Conservation (phyloP, 2,797 vertebrate genomes). For the Oryzias sinensis region DNA sequence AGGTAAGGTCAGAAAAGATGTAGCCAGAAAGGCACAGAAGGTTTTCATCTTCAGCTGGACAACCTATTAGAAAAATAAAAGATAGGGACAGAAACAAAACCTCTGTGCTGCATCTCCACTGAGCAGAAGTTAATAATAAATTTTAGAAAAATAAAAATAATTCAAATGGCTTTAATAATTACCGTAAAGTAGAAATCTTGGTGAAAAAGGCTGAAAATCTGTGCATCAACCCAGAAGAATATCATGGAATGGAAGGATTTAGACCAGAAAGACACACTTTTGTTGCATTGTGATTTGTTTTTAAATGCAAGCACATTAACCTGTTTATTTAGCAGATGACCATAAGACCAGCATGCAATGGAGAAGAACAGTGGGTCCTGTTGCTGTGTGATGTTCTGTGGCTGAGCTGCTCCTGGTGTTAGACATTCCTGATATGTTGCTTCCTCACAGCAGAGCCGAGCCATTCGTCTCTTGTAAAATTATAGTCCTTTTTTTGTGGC, state of each 20-base stretch:
- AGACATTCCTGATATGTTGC: too few species aligned
- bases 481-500: too few species aligned
- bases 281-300: conserved; percentile 5
- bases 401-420: too few species aligned
- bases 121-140: conserved; percentile 23
- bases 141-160: neutral
- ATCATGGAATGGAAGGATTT: conserved; percentile 13
- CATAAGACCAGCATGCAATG: neutral
- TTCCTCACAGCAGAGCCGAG: too few species aligned
- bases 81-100: conserved; percentile 10
- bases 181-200: conserved; percentile 6
- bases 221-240: conserved; percentile 3
- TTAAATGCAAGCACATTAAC: conserved; percentile 6
- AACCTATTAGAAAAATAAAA: conserved; percentile 11
- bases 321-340: conserved; percentile 7
- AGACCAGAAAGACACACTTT: conserved; percentile 3
- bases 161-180: conserved; percentile 14
- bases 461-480: too few species aligned
- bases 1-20: conserved; percentile 8
- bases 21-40: conserved; percentile 3
- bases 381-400: too few species aligned
- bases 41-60: conserved; percentile 10
- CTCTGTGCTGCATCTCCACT: conserved; percentile 8
- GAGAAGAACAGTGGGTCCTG: too few species aligned
- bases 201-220: neutral